Percentiles rank a stretch among this genome's conserved stretches.
phyloP scores from a whole-genome alignment of 2,797 vertebrate species.

The Aplochiton taeniatus region DNA sequence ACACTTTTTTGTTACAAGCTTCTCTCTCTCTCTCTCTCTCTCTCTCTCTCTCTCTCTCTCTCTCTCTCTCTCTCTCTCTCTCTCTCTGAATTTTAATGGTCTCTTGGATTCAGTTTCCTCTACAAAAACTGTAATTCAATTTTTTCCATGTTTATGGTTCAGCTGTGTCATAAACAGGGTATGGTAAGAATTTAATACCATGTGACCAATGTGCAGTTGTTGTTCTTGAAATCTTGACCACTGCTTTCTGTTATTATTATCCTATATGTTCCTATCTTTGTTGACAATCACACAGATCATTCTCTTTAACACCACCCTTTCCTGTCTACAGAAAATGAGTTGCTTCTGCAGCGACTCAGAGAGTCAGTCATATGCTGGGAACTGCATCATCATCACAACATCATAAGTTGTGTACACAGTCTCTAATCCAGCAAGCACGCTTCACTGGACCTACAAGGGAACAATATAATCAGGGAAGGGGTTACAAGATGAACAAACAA shows the following conservation, averaged over 20 bases:
- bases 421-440: constrained; percentile 31
- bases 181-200: no score
- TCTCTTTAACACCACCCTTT: not conserved
- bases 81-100: no score
- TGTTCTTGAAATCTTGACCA: not conserved
- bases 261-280: not conserved
- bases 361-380: not conserved
- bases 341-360: constrained; percentile 2
- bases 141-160: no score
- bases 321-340: not conserved
- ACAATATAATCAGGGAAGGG: constrained; percentile 24
- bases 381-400: constrained; percentile 13
- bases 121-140: no score
- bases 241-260: not conserved
- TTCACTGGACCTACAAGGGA: constrained; percentile 24
- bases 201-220: no score
- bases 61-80: constrained; percentile 18
- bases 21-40: constrained; percentile 17
- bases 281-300: not conserved
- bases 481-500: not conserved
- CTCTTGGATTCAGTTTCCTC: not conserved
- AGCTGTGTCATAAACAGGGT: no score
- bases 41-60: constrained; percentile 12
- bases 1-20: constrained; percentile 15
- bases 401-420: constrained; percentile 29